Evolutionary conservation across 2,113 vertebrate species (phyloP).

Genomic region (Alosa alosa): DNA sequence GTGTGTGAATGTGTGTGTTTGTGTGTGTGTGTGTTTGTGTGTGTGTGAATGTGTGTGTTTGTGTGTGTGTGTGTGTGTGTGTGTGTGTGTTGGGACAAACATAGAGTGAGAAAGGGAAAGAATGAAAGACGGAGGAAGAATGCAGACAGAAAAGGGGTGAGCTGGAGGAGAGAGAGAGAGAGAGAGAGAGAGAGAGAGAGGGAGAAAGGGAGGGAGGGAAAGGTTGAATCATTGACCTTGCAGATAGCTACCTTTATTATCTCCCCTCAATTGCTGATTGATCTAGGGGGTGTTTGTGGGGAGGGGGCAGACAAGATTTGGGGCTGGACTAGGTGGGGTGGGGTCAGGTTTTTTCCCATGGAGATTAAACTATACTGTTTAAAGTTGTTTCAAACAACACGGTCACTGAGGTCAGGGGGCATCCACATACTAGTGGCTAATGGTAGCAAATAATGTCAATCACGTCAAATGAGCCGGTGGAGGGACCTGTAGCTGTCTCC

Average conservation of each 20-base stretch:
- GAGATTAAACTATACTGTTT: constrained; percentile 74
- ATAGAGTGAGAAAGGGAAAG: not conserved
- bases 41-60: not conserved
- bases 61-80: not conserved
- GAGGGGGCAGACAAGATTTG: not conserved
- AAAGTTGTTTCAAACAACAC: constrained; percentile 74
- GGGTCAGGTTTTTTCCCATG: constrained; percentile 68
- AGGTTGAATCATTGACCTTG: constrained; percentile 57
- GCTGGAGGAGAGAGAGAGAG: not conserved
- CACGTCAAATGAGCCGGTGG: constrained; percentile 72
- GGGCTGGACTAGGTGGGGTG: constrained; percentile 43
- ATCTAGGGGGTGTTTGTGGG: constrained; percentile 59
- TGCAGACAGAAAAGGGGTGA: not conserved
- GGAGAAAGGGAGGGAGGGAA: constrained; percentile 16
- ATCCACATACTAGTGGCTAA: constrained; percentile 76
- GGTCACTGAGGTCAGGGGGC: constrained; percentile 72
- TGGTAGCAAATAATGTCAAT: constrained; percentile 82
- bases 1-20: constrained; percentile 7
- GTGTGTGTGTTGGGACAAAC: not conserved
- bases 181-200: not conserved
- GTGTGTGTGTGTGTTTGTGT: not conserved
- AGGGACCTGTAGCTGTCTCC: constrained; percentile 60
- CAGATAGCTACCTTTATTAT: constrained; percentile 59
- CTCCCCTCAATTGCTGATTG: constrained; percentile 70
- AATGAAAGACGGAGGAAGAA: not conserved